These are phyloP conservation scores for Hetaerina titia DNA, from an alignment of 2,888 invertebrate genomes.

Conservation along the genomic window DNA sequence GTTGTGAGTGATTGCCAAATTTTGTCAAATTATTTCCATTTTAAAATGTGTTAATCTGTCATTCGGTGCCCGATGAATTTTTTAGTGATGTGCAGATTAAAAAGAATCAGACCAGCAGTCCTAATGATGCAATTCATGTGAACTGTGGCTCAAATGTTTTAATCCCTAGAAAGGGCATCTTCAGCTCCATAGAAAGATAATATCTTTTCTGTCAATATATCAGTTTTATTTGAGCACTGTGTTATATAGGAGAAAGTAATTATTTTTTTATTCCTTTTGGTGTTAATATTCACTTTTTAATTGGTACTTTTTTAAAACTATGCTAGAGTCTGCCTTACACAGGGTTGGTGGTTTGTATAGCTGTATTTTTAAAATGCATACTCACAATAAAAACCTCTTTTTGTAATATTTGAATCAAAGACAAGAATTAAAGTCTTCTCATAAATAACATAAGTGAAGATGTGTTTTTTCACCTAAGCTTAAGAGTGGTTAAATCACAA, in stretches of 20 bases:
- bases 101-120: not conserved
- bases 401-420: conserved; percentile 25
- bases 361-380: conserved; percentile 21
- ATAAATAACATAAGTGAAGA: not conserved
- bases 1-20: not conserved
- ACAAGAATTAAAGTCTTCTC: not conserved
- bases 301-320: not conserved
- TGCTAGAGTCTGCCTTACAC: not conserved
- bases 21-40: not conserved
- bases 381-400: not conserved
- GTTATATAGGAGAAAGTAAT: not conserved
- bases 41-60: not conserved
- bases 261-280: conserved; percentile 29
- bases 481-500: too few relatives aligned
- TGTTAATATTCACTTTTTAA: not conserved
- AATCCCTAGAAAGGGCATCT: not conserved
- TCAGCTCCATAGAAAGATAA: not conserved
- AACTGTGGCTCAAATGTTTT: not conserved
- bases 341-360: conserved; percentile 32
- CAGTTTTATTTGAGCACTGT: not conserved
- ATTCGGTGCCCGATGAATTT: not conserved
- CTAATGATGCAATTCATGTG: not conserved
- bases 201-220: not conserved
- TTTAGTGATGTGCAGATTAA: not conserved
- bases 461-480: too few relatives aligned